Conservation (phyloP, 2,113 vertebrate genomes). For the Coptodon rendalli region DNA sequence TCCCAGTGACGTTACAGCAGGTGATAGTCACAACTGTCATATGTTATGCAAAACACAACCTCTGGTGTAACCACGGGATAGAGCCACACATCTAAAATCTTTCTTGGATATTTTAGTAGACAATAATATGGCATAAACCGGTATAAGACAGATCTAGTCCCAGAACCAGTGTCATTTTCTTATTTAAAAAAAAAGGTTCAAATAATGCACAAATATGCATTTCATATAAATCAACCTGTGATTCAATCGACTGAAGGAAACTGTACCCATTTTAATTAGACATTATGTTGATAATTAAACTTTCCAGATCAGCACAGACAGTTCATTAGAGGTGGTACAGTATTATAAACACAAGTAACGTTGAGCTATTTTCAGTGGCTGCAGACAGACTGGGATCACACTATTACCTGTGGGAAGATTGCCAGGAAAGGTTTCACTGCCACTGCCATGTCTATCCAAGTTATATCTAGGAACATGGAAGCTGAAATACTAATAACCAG, state of each 20-base stretch:
- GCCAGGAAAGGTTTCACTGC: not conserved
- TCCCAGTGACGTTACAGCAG: not conserved
- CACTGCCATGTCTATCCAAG: not conserved
- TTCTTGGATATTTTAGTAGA: not conserved
- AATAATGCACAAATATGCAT: not conserved
- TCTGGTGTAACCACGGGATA: not conserved
- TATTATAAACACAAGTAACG: not conserved
- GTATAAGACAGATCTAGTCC: not conserved
- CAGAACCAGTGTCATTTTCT: not conserved
- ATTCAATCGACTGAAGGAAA: not conserved
- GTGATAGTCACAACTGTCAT: not conserved
- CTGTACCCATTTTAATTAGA: not conserved
- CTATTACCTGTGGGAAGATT: not conserved
- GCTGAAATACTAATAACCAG: not conserved
- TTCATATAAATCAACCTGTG: not conserved
- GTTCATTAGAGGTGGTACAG: not conserved
- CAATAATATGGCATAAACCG: not conserved
- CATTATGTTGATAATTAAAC: not conserved
- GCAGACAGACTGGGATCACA: not conserved
- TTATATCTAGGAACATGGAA: not conserved
- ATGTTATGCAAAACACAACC: not conserved
- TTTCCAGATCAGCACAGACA: not conserved
- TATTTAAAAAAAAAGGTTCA: not conserved
- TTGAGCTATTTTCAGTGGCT: not conserved
- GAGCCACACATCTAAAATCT: not conserved